Evolutionary conservation across 2,113 vertebrate species (phyloP), one percentile per base, ranked within the genome.

Genomic region (Menura novaehollandiae): DNA sequence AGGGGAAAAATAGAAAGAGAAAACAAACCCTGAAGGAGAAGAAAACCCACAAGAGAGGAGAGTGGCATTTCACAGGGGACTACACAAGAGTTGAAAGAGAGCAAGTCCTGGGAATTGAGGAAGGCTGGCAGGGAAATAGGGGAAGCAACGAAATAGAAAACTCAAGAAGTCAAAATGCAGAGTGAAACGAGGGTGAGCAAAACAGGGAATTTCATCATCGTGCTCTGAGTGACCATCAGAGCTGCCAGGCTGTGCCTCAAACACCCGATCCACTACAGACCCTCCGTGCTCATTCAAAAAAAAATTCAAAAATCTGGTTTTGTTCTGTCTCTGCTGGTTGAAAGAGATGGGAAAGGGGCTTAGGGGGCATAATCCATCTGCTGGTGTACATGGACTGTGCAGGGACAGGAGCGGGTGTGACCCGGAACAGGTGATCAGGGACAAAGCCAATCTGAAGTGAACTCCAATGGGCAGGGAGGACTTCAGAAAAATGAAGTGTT

Each of bases 221-320:
- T 7, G 13, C 27, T 55, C 62, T 6, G 6, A 75, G 64, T 9
- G 32, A 21, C 46, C 1, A 0, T 9, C 0, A 0, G 43, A 75
- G 39, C 33, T 76, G 19, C 58, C 10, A 28, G 66, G 52, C 23
- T 53, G 8, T 59, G 71, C 37, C 28, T 44, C 41, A 30, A 19
- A 37, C 21, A 23, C 15, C 11, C 0, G 0, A 35, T 12, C 47
- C 6, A 0, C 1, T 15, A 7, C 22, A 58, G 51, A 58, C 19
- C 6, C 5, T 26, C 37, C 5, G 1, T 5, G 26, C 11, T 18
- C n/a, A 11, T 11, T 23, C 26, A 44, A 22, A 51, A 41, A 30
- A 23, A 18, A 46, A 4, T 9, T 26, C 18, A 13, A 58, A 87
- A 46, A 20, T 8, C 20, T 46, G 43, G 5, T 19, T 74, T 71